Conservation (phyloP, 2,888 invertebrate genomes). For the Tipula helvola region DNA sequence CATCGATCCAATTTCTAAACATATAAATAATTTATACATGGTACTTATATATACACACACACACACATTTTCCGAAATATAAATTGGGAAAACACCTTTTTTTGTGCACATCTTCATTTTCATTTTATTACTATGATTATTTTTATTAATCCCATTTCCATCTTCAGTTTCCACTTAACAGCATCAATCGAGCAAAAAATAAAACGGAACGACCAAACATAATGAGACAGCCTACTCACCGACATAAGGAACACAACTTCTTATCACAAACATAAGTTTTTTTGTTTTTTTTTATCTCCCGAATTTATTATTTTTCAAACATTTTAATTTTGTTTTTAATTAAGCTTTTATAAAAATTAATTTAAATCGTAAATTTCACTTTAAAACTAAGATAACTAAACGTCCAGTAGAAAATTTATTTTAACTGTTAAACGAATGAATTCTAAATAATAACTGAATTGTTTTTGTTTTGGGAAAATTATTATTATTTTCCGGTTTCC, state of each 20-base stretch:
- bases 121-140: background rate
- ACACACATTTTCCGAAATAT: background rate
- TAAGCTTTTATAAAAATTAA: background rate
- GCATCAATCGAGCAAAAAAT: background rate
- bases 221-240: conserved; percentile 16
- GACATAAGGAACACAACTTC: conserved; percentile 19
- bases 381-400: background rate
- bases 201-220: background rate
- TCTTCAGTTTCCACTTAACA: background rate
- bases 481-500: background rate
- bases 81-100: conserved; percentile 4
- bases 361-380: background rate
- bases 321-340: background rate
- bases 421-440: conserved; percentile 4
- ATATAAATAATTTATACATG: background rate
- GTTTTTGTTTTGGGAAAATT: background rate
- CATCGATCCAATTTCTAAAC: background rate
- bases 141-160: conserved; percentile 4
- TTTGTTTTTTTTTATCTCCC: background rate
- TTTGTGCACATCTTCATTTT: background rate
- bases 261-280: conserved; percentile 20
- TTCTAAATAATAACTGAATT: background rate
- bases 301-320: background rate
- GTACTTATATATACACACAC: background rate
- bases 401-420: background rate